A percentile compares a stretch with the other conserved stretches of the same genome.
phyloP scores from a whole-genome alignment of 2,113 vertebrate species.

The Pyxicephalus adspersus region DNA sequence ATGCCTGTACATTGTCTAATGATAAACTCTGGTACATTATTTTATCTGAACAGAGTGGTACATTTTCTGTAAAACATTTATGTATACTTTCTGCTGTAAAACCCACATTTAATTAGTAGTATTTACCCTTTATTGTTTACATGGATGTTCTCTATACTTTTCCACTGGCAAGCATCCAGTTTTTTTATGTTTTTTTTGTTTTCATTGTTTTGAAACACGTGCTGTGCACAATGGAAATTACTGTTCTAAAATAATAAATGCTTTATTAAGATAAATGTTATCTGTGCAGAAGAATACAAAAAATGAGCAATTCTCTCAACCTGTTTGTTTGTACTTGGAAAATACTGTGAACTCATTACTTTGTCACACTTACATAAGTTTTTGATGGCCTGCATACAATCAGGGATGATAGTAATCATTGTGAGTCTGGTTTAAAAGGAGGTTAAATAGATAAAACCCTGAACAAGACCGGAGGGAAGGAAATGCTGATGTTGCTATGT shows the following conservation, averaged over 20 bases:
- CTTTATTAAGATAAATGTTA: neutral
- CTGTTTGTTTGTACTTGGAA: neutral
- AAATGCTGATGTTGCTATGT: constrained; percentile 49
- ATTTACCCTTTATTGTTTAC: too few species aligned
- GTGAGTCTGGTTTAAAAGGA: neutral
- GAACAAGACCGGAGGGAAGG: constrained; percentile 23
- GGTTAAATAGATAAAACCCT: constrained; percentile 45
- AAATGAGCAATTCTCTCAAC: neutral
- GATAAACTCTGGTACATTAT: too few species aligned
- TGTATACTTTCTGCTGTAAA: too few species aligned
- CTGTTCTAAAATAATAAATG: constrained; percentile 2
- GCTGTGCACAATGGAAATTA: constrained; percentile 10
- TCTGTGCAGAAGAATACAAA: neutral
- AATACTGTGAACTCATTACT: neutral
- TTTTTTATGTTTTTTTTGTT: too few species aligned
- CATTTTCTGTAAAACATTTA: too few species aligned
- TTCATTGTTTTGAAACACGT: neutral
- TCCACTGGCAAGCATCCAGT: too few species aligned
- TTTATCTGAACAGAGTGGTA: too few species aligned
- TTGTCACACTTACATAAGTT: neutral
- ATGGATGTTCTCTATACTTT: too few species aligned
- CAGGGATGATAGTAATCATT: constrained; percentile 7
- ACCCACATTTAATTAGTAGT: too few species aligned
- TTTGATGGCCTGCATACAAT: constrained; percentile 1
- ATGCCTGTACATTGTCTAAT: too few species aligned